Evolutionary conservation across 2,888 invertebrate species (phyloP).

Genomic region (Pemphredon lugubris): DNA sequence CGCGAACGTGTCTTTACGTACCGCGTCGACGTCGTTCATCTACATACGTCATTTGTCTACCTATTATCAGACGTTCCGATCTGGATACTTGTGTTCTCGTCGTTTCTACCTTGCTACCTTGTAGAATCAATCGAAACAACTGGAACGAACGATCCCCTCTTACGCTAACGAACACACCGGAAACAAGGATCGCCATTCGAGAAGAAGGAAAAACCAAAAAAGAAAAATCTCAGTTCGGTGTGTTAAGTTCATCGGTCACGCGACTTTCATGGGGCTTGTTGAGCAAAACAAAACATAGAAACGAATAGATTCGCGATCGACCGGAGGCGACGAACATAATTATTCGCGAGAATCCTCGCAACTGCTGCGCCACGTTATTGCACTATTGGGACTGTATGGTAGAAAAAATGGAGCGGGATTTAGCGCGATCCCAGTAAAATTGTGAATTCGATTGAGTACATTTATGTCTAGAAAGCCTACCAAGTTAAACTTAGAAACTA

Average conservation of each 20-base stretch:
- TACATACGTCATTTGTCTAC: constrained; percentile 39
- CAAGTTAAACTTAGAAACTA: constrained; percentile 48
- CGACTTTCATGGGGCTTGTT: no score
- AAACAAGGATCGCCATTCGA: no score
- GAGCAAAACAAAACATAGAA: neutral
- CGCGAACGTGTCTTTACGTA: constrained; percentile 2
- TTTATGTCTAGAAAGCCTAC: no score
- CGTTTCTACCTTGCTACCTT: constrained; percentile 1
- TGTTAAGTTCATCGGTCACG: no score
- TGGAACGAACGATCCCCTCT: no score
- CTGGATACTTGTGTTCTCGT: constrained; percentile 17
- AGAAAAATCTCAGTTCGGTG: no score
- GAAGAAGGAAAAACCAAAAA: no score
- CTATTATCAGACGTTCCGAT: constrained; percentile 32
- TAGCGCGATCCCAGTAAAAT: neutral
- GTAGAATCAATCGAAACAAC: constrained; percentile 48
- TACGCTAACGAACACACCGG: no score
- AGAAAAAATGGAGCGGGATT: neutral
- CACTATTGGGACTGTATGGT: constrained; percentile 42
- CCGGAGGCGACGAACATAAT: constrained; percentile 6
- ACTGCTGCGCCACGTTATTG: constrained; percentile 39
- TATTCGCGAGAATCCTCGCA: neutral
- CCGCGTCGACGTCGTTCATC: constrained; percentile 20
- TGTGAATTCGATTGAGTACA: no score
- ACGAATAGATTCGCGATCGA: neutral